Conservation (phyloP, 2,888 invertebrate species). For the Agrotis clavis region DNA sequence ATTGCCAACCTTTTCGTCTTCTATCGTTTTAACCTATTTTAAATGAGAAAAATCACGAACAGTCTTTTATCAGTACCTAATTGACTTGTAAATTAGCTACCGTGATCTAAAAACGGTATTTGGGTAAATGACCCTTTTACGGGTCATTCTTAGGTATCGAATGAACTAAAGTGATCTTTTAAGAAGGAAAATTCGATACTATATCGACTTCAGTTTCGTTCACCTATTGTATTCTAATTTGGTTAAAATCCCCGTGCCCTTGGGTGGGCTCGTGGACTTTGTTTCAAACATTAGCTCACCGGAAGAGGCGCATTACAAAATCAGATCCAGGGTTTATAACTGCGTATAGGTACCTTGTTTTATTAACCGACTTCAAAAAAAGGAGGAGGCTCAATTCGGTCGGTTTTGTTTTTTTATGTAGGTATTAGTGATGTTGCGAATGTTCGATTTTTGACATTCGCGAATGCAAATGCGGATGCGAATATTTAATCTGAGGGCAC, state of each 20-base stretch:
- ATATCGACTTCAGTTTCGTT: conserved; percentile 21
- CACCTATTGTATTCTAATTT: conserved; percentile 30
- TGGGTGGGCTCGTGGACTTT: conserved; percentile 14
- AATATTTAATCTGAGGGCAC: too few relatives aligned
- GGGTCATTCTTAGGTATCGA: neutral
- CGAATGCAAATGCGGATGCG: too few relatives aligned
- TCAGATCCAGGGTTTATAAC: neutral
- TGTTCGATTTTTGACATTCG: too few relatives aligned
- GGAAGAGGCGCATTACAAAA: neutral
- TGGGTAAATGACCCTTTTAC: conserved; percentile 29
- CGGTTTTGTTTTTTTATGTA: too few relatives aligned
- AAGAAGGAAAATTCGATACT: conserved; percentile 28
- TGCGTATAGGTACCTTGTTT: too few relatives aligned
- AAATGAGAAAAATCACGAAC: conserved; percentile 8
- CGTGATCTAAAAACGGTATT: conserved; percentile 21
- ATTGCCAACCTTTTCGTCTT: conserved; percentile 20
- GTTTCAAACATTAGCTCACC: neutral
- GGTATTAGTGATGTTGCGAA: too few relatives aligned
- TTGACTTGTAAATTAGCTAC: conserved; percentile 36
- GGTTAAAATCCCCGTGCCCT: neutral
- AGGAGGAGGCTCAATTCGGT: too few relatives aligned
- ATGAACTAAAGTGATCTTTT: conserved; percentile 3
- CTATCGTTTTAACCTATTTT: conserved; percentile 1
- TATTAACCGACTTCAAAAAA: too few relatives aligned
- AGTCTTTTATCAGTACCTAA: conserved; percentile 26